Percentiles rank a stretch among this genome's conserved stretches.
These are phyloP conservation scores for Thereva nobilitata DNA, from an alignment of 2,888 invertebrate genomes.

Conservation along the genomic window DNA sequence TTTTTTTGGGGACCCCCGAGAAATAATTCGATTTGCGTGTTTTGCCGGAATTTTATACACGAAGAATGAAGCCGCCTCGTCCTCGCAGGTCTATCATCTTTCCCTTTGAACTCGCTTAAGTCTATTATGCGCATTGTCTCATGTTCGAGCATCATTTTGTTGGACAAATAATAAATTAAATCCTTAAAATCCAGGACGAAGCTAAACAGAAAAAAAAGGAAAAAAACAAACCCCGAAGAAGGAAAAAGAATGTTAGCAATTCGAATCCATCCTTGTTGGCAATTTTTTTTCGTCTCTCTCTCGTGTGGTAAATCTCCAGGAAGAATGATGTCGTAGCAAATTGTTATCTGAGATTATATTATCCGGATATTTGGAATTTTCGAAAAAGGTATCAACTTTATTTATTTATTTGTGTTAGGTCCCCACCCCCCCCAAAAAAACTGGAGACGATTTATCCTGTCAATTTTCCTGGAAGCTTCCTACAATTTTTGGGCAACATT, in stretches of 20 bases:
- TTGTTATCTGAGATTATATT: slow-evolving; percentile 37
- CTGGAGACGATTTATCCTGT: slow-evolving; percentile 18
- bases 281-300: slow-evolving; percentile 8
- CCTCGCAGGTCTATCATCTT: slow-evolving; percentile 15
- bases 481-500: slow-evolving; percentile 6
- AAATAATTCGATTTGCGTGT: no score
- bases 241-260: neutral
- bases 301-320: slow-evolving; percentile 18
- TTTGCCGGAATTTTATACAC: neutral
- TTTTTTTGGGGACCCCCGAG: no score
- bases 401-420: slow-evolving; percentile 32
- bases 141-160: slow-evolving; percentile 22
- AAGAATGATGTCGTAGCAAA: slow-evolving; percentile 37
- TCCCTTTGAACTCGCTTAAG: slow-evolving; percentile 13
- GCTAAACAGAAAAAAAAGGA: slow-evolving; percentile 5
- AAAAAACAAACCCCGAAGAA: slow-evolving; percentile 4
- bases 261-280: slow-evolving; percentile 17
- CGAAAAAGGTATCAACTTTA: slow-evolving; percentile 34
- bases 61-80: slow-evolving; percentile 9
- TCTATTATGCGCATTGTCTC: slow-evolving; percentile 31
- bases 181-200: slow-evolving; percentile 16
- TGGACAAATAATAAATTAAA: slow-evolving; percentile 27
- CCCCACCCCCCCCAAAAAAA: neutral
- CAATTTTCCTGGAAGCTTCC: slow-evolving; percentile 14
- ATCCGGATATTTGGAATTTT: slow-evolving; percentile 28